A percentile compares a stretch with the other conserved stretches of the same genome.
These are phyloP conservation scores for Hippopotamyrus pictus DNA, from an alignment of 2,797 vertebrate species.

Conservation along the genomic window DNA sequence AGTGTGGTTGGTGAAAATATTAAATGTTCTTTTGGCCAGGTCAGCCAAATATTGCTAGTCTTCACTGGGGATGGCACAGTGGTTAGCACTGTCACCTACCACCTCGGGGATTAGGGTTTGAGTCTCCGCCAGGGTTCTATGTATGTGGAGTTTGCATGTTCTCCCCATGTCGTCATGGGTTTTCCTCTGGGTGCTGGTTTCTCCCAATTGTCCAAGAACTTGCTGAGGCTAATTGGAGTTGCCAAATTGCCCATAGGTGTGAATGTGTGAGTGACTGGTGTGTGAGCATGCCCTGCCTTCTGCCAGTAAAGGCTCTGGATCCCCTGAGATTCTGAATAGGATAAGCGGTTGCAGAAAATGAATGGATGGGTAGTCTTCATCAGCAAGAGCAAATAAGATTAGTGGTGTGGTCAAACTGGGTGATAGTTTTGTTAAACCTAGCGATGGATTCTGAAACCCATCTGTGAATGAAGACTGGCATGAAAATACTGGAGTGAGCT, in stretches of 20 bases:
- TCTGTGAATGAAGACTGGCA: neutral
- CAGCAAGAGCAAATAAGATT: neutral
- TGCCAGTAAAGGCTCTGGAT: neutral
- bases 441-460: neutral
- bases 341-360: neutral
- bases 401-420: neutral
- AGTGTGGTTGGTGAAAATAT: neutral
- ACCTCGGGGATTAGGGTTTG: neutral
- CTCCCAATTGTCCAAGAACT: neutral
- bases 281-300: neutral
- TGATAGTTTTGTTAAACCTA: neutral
- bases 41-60: neutral
- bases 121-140: neutral
- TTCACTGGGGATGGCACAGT: neutral
- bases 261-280: neutral
- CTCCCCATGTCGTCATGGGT: neutral
- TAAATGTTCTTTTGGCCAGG: neutral
- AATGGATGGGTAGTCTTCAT: neutral
- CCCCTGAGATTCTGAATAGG: neutral
- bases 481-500: neutral
- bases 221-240: neutral
- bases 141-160: neutral
- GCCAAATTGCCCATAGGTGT: neutral
- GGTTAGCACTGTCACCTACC: neutral
- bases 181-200: neutral